Base-by-base conservation (phyloP, 1,140 invertebrate genomes). In the Olivierus martensii region DNA sequence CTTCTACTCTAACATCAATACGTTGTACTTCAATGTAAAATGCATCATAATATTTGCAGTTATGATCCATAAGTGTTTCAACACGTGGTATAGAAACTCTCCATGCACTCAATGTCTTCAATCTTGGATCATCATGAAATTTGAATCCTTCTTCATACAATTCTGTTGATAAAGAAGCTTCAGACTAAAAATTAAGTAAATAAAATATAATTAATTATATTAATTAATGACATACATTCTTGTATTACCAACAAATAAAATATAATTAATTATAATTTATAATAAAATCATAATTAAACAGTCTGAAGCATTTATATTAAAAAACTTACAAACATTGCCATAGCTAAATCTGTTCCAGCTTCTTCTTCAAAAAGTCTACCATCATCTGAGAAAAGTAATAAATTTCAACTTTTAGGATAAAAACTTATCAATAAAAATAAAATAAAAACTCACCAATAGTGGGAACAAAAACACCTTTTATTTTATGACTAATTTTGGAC, bases 61-160 rank as follows among this genome's bases (percentile, higher is more conserved):
- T 42, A 57, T 65, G 65, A 55, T 78, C 75, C 7, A 68, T 58
- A 42, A 65, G 62, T 11, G 67, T 67, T 17, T 76, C 73, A 0
- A 80, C 71, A 22, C 73, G 66, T 2, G 79, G 77, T 39, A 85
- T 78, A 9, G 75, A 76, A 0, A 84, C 75, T 54, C 78, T 65
- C 82, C 81, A 85, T 0, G 78, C 73, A 58, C 77, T 82, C 10
- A 85, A 65, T 65, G 84, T 81, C 52, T 79, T 72, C 35, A 59
- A 65, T 49, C 58, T 66, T 65, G 55, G 64, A 53, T 77, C 77
- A 56, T 74, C 73, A 22, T 69, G 69, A 54, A 59, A 51, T 7
- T 41, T 57, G 35, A 46, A 56, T 22, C 34, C 39, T 28, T 34
- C 11, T 19, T 28, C 44, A 11, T n/a, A 10, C 5, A 49, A 38